Base-by-base conservation (phyloP, 2,797 vertebrate species). In the Gouania willdenowi region DNA sequence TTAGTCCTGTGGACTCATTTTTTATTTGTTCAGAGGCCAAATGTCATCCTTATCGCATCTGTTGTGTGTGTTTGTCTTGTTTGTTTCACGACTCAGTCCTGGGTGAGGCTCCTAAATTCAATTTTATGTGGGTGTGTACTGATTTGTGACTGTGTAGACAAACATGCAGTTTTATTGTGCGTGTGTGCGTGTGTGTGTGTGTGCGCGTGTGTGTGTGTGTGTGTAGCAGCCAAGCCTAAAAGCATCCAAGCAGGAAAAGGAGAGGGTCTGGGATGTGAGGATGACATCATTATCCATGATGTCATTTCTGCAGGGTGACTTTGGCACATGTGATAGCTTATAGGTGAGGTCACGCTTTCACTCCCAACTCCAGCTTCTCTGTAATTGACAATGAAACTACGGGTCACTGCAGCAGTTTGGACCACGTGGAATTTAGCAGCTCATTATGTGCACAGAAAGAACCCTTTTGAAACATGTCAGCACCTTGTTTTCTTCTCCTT, bases 241-340 rank as follows among this genome's bases (percentile, higher is more conserved):
- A 84, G 80, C 79, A 80, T 82, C 84, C 82, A 75, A 80, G 73
- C 43, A 47, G 76, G 73, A 81, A 78, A 63, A 78, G 71, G 77
- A 81, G 70, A 78, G 73, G 82, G 81, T 84, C 82, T 87, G 79
- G 80, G 77, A 74, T 82, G 61, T 70, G 77, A 63, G 67, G 79
- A 87, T 87, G 82, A 87, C 82, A 85, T 85, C 83, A 87, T 87
- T 79, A 58, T 54, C 60, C 64, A 87, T 87, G 85, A 85, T 84
- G 82, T 85, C 79, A 87, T 83, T 80, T 77, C 77, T 85, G 75
- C 68, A 75, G 80, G 83, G 83, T 85, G 84, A 87, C 80, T 84
- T 87, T 87, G 81, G 77, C 75, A 79, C 76, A 77, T 77, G 79
- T 66, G 77, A 72, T 75, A 9, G 50, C 61, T 58, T 53, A n/a